Percentiles rank a stretch among this genome's conserved stretches.
These are phyloP conservation scores for Cantharis lateralis DNA, from an alignment of 2,888 invertebrate genomes.

Conservation along the genomic window DNA sequence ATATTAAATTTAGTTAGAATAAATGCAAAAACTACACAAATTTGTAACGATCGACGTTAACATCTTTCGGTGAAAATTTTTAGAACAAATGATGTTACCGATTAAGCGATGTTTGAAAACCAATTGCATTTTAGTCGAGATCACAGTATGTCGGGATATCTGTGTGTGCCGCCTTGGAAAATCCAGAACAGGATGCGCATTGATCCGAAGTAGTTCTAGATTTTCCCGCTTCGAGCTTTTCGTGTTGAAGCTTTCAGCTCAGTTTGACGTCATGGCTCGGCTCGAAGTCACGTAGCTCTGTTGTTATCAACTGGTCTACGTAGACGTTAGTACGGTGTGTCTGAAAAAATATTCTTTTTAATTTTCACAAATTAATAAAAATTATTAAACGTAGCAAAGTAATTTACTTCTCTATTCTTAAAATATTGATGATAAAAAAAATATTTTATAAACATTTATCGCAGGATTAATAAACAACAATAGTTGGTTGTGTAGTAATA, in stretches of 20 bases:
- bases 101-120: slow-evolving; percentile 17
- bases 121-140: slow-evolving; percentile 18
- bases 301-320: slow-evolving; percentile 32
- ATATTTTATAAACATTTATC: background rate
- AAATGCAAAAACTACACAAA: background rate
- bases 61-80: background rate
- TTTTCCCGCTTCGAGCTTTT: slow-evolving; percentile 33
- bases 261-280: slow-evolving; percentile 54
- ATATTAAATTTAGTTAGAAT: background rate
- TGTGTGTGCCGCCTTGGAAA: slow-evolving; percentile 32
- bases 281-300: slow-evolving; percentile 44
- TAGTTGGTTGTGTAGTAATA: background rate
- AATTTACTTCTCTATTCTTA: background rate
- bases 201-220: slow-evolving; percentile 43
- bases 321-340: slow-evolving; percentile 37
- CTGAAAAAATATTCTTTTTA: slow-evolving; percentile 15
- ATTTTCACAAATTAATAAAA: background rate
- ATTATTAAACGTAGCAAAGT: background rate
- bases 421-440: background rate
- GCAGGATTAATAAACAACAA: slow-evolving; percentile 1
- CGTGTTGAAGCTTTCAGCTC: slow-evolving; percentile 31
- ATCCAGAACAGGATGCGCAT: slow-evolving; percentile 40
- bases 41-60: background rate
- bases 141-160: background rate
- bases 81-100: slow-evolving; percentile 9